Conservation (phyloP, 2,888 invertebrate species). For the Yponomeuta malinellus region DNA sequence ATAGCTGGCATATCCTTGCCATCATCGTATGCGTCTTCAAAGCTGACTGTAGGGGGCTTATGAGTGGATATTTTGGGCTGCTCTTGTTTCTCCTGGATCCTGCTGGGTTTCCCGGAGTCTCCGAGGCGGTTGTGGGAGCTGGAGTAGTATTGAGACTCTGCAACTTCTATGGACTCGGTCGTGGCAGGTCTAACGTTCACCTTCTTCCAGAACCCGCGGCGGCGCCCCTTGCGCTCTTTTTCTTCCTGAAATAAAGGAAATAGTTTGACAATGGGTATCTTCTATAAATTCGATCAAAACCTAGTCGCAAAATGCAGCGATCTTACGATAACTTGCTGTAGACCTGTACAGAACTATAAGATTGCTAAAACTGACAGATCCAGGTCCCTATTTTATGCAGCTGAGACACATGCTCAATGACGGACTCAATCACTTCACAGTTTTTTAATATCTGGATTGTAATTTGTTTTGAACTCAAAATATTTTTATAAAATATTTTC, state of each 20-base stretch:
- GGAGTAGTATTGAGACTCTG: slow-evolving; percentile 82
- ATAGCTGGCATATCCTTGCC: slow-evolving; percentile 23
- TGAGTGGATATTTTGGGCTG: slow-evolving; percentile 52
- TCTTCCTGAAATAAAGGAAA: slow-evolving; percentile 26
- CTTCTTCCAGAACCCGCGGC: slow-evolving; percentile 85
- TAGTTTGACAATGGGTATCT: slow-evolving; percentile 17
- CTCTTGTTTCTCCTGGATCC: slow-evolving; percentile 40
- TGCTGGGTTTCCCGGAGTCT: slow-evolving; percentile 36
- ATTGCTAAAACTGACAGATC: no score
- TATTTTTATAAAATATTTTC: no score
- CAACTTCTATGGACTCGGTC: slow-evolving; percentile 82
- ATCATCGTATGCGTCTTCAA: slow-evolving; percentile 47
- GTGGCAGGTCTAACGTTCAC: slow-evolving; percentile 76
- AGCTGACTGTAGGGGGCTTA: slow-evolving; percentile 47
- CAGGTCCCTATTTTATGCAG: no score
- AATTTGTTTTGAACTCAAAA: no score
- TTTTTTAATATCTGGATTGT: no score
- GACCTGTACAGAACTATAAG: no score
- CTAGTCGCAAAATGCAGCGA: no score
- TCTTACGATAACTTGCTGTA: no score
- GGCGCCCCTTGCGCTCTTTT: slow-evolving; percentile 46
- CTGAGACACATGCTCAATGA: no score
- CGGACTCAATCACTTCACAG: no score
- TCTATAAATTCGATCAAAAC: no score
- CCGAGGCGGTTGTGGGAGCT: slow-evolving; percentile 76